phyloP scores from a whole-genome alignment of 2,888 invertebrate genomes.

The Chromoteleia sp. region DNA sequence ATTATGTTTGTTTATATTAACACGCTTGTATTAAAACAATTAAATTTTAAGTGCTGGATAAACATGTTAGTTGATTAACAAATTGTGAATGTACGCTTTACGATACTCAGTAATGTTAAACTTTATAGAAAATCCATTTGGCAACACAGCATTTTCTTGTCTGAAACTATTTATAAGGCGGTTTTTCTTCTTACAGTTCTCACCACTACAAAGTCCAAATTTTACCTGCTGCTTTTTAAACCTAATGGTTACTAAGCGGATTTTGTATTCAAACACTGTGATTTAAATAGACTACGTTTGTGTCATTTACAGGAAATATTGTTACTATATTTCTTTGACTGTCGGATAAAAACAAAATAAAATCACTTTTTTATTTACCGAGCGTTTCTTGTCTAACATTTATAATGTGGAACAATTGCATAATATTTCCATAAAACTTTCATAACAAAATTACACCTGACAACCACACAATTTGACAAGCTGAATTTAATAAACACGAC shows the following conservation, averaged over 20 bases:
- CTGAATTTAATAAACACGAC: constrained; percentile 10
- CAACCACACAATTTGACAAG: constrained; percentile 2
- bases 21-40: too few relatives aligned
- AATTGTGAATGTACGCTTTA: not conserved
- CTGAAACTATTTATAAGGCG: not conserved
- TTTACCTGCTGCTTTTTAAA: too few relatives aligned
- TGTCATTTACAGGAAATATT: too few relatives aligned
- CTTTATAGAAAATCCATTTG: not conserved
- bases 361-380: not conserved
- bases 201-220: too few relatives aligned
- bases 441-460: constrained; percentile 9
- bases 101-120: not conserved
- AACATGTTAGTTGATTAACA: too few relatives aligned
- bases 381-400: not conserved
- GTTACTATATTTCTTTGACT: too few relatives aligned
- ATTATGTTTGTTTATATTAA: too few relatives aligned
- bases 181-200: not conserved
- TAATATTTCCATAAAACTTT: not conserved
- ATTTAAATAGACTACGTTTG: too few relatives aligned
- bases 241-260: too few relatives aligned
- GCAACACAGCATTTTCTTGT: not conserved
- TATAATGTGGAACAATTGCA: constrained; percentile 9
- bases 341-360: not conserved
- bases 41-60: too few relatives aligned
- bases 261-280: too few relatives aligned